Base-by-base conservation (phyloP, 2,888 invertebrate genomes). In the Heliconius hortense region DNA sequence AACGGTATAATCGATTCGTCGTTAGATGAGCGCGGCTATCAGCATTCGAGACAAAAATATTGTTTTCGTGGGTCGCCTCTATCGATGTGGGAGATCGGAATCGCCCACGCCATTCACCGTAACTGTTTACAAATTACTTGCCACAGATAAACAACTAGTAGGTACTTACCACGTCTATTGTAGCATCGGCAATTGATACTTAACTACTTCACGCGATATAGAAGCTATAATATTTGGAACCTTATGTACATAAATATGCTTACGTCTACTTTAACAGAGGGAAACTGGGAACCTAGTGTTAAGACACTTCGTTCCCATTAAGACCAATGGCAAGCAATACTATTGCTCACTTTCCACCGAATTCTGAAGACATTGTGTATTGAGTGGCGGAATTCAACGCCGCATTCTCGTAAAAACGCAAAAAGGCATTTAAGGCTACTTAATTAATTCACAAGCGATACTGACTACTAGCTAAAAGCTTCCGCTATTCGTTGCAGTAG, bases 81-180 rank as follows among this genome's bases (percentile, higher is more conserved):
- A 76, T 76, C 81, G 71, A 78, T 80, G 84, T 84, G 84, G 83
- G 83, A 82, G 82, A 81, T 77, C 76, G 62, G 31, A 48, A 48
- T 79, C 68, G 71, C 83, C 83, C 81, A 83, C 83, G 79, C 80
- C 68, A 56, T 73, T 77, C 8, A 76, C 76, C 79, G 80, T 78
- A 80, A 78, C 81, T 77, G 76, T 77, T 79, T 72, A 78, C 74
- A 72, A 75, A 77, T 79, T 74, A 69, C 63, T 76, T 72, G 69
- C 75, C 43, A 43, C 60, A 60, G 43, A 39, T 35, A 71, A 71
- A 71, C 71, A 71, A 43, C 26, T 24, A 71, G 21, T 43, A 18
- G 72, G 63, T 35, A 35, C 35, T 70, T 59, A 73, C 69, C 43
- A 66, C 31, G 64, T n/a, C 63, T 48, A 69, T 56, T 67, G 67